phyloP scores from a whole-genome alignment of 2,113 vertebrate species.

The Corynorhinus townsendii region DNA sequence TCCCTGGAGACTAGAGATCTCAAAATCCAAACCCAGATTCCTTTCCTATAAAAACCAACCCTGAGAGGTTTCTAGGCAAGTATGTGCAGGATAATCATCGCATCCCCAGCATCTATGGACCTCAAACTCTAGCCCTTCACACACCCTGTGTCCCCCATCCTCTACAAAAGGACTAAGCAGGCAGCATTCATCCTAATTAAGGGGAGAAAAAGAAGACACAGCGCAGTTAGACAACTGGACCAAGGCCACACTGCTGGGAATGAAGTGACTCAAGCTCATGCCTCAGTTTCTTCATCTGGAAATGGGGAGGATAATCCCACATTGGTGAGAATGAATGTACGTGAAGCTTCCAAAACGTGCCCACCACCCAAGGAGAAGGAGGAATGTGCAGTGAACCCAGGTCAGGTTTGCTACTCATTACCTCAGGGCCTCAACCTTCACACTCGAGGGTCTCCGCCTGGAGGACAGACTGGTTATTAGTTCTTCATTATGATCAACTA shows the following conservation, averaged over 20 bases:
- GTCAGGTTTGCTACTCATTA: background rate
- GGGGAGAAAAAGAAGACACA: background rate
- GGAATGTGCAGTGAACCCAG: background rate
- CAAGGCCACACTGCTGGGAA: background rate
- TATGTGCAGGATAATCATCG: rapidly evolving
- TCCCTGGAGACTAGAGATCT: background rate
- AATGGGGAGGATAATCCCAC: background rate
- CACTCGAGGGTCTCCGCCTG: background rate
- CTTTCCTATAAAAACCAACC: background rate
- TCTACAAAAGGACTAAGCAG: background rate
- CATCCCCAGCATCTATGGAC: rapidly evolving
- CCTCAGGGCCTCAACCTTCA: background rate
- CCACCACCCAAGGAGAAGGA: background rate
- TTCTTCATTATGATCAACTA: background rate
- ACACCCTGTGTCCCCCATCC: rapidly evolving
- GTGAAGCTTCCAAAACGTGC: background rate
- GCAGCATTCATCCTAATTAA: too few species aligned
- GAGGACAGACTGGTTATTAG: background rate
- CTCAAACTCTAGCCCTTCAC: rapidly evolving
- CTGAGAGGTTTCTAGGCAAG: background rate
- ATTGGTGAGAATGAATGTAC: background rate
- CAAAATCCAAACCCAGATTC: background rate
- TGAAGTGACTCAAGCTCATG: background rate
- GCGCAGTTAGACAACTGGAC: background rate
- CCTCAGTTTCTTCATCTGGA: background rate